phyloP scores from a whole-genome alignment of 2,888 invertebrate genomes.

The Lasioglossum vierecki region DNA sequence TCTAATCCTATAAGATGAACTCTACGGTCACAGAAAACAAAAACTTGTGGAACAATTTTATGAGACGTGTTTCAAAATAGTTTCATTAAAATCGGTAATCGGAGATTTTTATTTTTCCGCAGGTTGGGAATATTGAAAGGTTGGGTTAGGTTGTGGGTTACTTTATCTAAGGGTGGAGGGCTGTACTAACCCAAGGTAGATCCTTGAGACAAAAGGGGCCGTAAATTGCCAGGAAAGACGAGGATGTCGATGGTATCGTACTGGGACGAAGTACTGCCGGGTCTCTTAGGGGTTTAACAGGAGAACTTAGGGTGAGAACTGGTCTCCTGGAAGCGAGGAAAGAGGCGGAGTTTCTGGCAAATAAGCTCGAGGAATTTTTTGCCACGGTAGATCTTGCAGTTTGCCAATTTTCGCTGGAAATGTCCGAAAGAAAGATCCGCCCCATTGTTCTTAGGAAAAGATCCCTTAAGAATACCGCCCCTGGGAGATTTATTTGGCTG shows the following conservation, averaged over 20 bases:
- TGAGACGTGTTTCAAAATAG: no score
- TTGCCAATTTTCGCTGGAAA: not conserved
- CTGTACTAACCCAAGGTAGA: conserved; percentile 41
- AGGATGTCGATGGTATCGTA: conserved; percentile 67
- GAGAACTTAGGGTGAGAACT: conserved; percentile 10
- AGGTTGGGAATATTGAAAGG: conserved; percentile 35
- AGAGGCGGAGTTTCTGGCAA: not conserved
- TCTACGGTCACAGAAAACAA: no score
- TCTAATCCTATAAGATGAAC: not conserved
- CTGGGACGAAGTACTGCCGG: conserved; percentile 11
- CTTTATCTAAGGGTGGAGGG: conserved; percentile 14
- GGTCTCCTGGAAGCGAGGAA: not conserved
- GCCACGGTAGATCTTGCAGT: not conserved
- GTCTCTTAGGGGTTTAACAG: conserved; percentile 46
- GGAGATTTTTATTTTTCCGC: not conserved
- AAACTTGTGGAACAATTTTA: no score
- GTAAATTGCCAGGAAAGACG: conserved; percentile 69
- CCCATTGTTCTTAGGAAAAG: not conserved
- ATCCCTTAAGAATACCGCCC: not conserved
- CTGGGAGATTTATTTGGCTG: not conserved
- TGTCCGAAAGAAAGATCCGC: not conserved
- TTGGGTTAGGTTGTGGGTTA: conserved; percentile 13
- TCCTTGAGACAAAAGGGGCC: conserved; percentile 71
- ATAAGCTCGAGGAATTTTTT: conserved; percentile 3
- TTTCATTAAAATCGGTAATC: not conserved